Percentiles rank a stretch among this genome's conserved stretches.
These are phyloP conservation scores for Phrynocephalus forsythii DNA, from an alignment of 2,797 vertebrate species.

Conservation along the genomic window DNA sequence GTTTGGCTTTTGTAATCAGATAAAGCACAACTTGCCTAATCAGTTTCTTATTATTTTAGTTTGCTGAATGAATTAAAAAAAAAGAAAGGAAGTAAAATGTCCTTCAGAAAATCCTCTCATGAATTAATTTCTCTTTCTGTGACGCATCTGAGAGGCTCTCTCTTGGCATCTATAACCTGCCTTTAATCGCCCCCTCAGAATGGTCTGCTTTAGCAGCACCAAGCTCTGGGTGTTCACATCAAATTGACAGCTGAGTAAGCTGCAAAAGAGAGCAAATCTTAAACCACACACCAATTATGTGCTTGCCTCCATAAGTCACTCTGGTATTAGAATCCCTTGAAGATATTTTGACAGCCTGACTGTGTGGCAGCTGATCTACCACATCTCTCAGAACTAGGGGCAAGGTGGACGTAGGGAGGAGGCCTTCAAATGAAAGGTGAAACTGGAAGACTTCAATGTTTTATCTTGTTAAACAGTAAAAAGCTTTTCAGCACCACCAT, in stretches of 20 bases:
- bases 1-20: not conserved
- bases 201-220: not conserved
- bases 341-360: slow-evolving; percentile 58
- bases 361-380: not conserved
- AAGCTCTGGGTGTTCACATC: slow-evolving; percentile 29
- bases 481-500: not conserved
- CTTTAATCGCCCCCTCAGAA: not conserved
- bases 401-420: slow-evolving; percentile 23
- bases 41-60: slow-evolving; percentile 12
- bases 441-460: slow-evolving; percentile 7
- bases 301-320: slow-evolving; percentile 27
- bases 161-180: slow-evolving; percentile 43
- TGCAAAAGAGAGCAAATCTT: slow-evolving; percentile 27
- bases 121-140: rapidly evolving
- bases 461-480: slow-evolving; percentile 26
- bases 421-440: slow-evolving; percentile 14
- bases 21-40: not conserved
- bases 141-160: not conserved
- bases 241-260: slow-evolving; percentile 6
- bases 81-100: not conserved
- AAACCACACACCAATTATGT: slow-evolving; percentile 40
- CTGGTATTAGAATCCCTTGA: slow-evolving; percentile 19
- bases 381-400: not conserved
- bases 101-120: not conserved
- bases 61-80: slow-evolving; percentile 23